A percentile compares a stretch with the other conserved stretches of the same genome.
Evolutionary conservation across 2,888 invertebrate genomes (phyloP).

Genomic region (Adelognathus sp.): DNA sequence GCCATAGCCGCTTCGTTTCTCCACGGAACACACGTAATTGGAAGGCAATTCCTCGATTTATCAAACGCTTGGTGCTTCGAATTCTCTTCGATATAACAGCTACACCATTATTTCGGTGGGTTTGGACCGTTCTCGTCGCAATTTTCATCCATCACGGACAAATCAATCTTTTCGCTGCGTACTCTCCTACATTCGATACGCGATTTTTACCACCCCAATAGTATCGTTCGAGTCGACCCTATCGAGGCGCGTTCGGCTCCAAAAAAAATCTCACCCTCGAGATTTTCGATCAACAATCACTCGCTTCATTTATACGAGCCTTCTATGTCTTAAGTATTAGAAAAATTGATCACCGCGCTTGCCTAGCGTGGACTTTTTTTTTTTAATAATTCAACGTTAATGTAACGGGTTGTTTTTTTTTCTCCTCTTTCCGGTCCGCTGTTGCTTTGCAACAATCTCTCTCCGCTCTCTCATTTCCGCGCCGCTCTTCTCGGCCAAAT

Average conservation of each 20-base stretch:
- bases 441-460: not conserved
- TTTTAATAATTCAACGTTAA: constrained; percentile 61
- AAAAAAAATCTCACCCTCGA: too few species aligned
- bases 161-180: not conserved
- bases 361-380: constrained; percentile 35
- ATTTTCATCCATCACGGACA: not conserved
- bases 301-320: constrained; percentile 9
- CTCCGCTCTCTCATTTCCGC: too few species aligned
- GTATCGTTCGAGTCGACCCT: too few species aligned
- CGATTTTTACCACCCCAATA: too few species aligned
- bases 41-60: constrained; percentile 42
- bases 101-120: not conserved
- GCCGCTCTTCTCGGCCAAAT: too few species aligned
- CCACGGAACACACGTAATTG: constrained; percentile 44
- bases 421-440: constrained; percentile 1
- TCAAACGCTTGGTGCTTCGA: not conserved
- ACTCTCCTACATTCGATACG: too few species aligned
- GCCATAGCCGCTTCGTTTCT: constrained; percentile 8
- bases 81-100: constrained; percentile 2
- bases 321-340: constrained; percentile 18
- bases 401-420: constrained; percentile 51
- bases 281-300: not conserved
- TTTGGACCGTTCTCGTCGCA: not conserved
- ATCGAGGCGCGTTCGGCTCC: too few species aligned
- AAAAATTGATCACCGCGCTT: constrained; percentile 39